phyloP scores from a whole-genome alignment of 2,888 invertebrate species.

The Trissolcus japonicus region DNA sequence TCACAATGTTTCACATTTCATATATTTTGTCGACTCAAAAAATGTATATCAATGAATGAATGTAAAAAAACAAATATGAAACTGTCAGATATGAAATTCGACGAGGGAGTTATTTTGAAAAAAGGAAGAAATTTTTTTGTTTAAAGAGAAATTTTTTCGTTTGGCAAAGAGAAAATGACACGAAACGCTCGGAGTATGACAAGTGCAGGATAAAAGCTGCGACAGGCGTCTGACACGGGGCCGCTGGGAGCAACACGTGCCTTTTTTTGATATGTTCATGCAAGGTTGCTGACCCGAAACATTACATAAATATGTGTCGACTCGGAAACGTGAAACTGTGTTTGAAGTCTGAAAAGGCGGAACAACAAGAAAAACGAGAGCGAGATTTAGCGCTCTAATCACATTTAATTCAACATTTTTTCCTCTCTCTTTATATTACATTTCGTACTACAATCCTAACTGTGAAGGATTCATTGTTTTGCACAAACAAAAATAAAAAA shows the following conservation, averaged over 20 bases:
- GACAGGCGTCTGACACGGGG: constrained; percentile 9
- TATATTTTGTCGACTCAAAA: not conserved
- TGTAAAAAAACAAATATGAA: not conserved
- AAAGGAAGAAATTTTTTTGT: not conserved
- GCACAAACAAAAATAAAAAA: no score
- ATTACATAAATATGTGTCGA: constrained; percentile 9
- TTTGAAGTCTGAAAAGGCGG: no score
- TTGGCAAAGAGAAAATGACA: constrained; percentile 2
- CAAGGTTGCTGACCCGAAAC: constrained; percentile 26
- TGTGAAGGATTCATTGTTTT: no score
- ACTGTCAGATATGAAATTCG: not conserved
- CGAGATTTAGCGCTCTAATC: no score
- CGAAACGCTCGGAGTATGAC: constrained; percentile 7
- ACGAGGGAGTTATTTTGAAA: not conserved
- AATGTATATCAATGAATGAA: not conserved
- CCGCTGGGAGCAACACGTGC: constrained; percentile 14
- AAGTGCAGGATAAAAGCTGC: constrained; percentile 21
- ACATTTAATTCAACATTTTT: no score
- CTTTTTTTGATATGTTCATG: constrained; percentile 11
- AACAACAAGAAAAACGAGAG: no score
- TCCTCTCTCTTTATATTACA: no score
- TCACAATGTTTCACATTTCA: not conserved
- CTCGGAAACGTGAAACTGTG: not conserved
- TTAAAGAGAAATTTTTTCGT: constrained; percentile 7
- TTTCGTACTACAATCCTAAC: no score